Evolutionary conservation across 2,797 vertebrate species (phyloP).

Genomic region (Okamejei kenojei): DNA sequence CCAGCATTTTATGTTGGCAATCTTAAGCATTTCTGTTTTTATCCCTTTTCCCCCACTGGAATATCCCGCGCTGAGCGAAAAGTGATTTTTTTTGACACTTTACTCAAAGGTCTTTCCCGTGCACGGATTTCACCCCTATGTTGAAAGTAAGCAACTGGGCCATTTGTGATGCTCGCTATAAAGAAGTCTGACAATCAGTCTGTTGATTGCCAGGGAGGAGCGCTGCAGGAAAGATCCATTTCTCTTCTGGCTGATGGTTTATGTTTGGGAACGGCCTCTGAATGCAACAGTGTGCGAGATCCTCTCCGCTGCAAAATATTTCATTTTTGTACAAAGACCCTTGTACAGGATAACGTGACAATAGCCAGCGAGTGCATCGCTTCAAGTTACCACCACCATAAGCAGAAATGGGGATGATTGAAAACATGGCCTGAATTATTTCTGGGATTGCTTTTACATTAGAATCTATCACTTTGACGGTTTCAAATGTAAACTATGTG

Average conservation of each 20-base stretch:
- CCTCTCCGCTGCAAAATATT: conserved; percentile 10
- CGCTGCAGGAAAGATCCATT: not conserved
- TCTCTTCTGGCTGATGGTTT: not conserved
- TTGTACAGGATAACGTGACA: not conserved
- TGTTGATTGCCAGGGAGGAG: not conserved
- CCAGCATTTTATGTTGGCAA: no score
- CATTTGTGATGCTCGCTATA: not conserved
- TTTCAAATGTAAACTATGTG: not conserved
- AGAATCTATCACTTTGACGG: not conserved
- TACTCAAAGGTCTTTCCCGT: not conserved
- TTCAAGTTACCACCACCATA: not conserved
- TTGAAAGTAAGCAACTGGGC: not conserved
- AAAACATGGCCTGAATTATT: not conserved
- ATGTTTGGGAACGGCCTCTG: no score
- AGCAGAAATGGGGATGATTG: not conserved
- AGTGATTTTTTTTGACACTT: not conserved
- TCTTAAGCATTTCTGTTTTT: not conserved
- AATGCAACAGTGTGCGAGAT: not conserved
- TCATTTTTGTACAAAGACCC: not conserved
- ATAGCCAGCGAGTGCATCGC: not conserved
- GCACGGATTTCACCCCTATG: not conserved
- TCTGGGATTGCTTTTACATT: not conserved
- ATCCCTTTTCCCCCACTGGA: not conserved
- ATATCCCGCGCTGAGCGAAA: not conserved
- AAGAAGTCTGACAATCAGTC: not conserved